phyloP scores from a whole-genome alignment of 2,888 invertebrate genomes.

The Parelbella ahira region DNA sequence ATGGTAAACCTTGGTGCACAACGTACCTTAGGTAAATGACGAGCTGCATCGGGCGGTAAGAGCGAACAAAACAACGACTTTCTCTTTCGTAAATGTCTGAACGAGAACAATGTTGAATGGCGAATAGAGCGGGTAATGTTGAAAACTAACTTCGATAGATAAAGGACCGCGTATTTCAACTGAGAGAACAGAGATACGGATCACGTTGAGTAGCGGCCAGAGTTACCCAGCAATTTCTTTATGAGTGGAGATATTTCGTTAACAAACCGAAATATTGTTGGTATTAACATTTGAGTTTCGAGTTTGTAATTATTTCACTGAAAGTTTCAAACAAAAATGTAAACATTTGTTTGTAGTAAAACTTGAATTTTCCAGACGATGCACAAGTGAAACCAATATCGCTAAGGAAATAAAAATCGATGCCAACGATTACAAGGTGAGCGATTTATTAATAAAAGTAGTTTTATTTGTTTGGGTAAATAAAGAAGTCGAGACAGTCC shows the following conservation, averaged over 20 bases:
- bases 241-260: conserved; percentile 20
- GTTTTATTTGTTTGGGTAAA: conserved; percentile 23
- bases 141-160: conserved; percentile 36
- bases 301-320: too few species aligned
- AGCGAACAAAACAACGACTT: conserved; percentile 54
- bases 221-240: conserved; percentile 13
- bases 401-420: too few species aligned
- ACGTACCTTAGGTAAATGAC: conserved; percentile 52
- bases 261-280: background rate
- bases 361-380: too few species aligned
- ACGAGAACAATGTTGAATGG: conserved; percentile 40
- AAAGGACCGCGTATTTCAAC: conserved; percentile 34
- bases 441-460: conserved; percentile 21
- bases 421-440: conserved; percentile 9
- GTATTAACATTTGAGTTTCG: too few species aligned
- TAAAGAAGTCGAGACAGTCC: conserved; percentile 11
- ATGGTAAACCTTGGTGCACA: conserved; percentile 41
- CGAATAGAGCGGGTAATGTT: conserved; percentile 33
- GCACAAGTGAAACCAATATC: too few species aligned
- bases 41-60: conserved; percentile 50
- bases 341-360: too few species aligned
- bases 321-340: too few species aligned
- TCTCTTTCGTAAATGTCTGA: conserved; percentile 55
- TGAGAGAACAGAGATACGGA: conserved; percentile 34
- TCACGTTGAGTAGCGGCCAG: conserved; percentile 33